Percentiles rank a stretch among this genome's conserved stretches.
Evolutionary conservation across 2,113 vertebrate species (phyloP).

Genomic region (Peromyscus maniculatus): DNA sequence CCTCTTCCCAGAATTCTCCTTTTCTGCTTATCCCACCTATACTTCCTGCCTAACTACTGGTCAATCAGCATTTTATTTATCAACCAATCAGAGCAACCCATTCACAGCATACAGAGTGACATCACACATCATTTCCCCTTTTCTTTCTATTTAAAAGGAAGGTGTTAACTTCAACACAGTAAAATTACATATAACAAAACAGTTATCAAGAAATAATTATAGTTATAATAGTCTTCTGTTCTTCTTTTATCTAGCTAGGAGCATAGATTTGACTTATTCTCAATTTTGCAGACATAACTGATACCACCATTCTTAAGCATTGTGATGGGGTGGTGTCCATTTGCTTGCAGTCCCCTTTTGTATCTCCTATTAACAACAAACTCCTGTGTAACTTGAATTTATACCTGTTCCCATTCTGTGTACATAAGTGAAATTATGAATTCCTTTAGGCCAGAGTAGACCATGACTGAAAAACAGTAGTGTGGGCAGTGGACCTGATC

Average conservation of each 20-base stretch:
- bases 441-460: neutral
- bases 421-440: neutral
- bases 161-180: no score
- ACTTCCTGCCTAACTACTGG: no score
- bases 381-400: neutral
- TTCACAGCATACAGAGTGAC: no score
- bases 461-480: neutral
- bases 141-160: no score
- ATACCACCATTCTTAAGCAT: neutral
- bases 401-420: neutral
- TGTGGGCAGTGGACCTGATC: neutral
- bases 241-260: neutral
- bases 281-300: no score
- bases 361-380: neutral
- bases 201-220: no score
- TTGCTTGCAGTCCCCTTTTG: neutral
- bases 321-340: neutral
- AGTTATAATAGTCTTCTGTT: neutral
- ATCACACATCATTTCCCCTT: no score
- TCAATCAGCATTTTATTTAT: no score
- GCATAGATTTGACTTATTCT: neutral
- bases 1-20: no score
- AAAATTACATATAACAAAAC: no score
- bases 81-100: no score
- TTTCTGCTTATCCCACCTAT: no score